phyloP scores from a whole-genome alignment of 1,140 invertebrate genomes.

The Drosophila obscura region DNA sequence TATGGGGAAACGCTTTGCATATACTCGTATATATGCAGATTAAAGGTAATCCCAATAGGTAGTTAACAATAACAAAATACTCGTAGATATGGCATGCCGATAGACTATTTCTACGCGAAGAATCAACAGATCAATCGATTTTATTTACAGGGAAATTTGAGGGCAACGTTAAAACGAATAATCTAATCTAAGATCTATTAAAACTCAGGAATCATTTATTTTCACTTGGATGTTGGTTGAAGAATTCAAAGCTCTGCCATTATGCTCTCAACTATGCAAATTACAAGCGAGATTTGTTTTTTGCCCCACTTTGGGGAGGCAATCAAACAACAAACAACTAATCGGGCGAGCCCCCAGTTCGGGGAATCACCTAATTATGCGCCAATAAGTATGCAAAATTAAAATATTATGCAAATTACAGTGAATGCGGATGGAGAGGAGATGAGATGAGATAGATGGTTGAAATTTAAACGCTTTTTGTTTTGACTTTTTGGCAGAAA shows the following conservation, averaged over 20 bases:
- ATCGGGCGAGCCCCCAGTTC: background rate
- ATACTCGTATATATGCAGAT: too few species aligned
- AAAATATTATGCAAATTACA: slow-evolving; percentile 77
- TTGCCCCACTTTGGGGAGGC: slow-evolving; percentile 1
- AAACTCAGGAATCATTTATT: too few species aligned
- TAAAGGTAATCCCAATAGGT: too few species aligned
- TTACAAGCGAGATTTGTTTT: slow-evolving; percentile 9
- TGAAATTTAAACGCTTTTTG: slow-evolving; percentile 68
- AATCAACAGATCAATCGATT: too few species aligned
- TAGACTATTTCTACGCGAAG: too few species aligned
- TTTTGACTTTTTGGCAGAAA: slow-evolving; percentile 60
- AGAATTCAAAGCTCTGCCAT: background rate
- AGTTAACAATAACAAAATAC: too few species aligned
- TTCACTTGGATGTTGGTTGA: too few species aligned
- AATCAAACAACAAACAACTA: slow-evolving; percentile 42
- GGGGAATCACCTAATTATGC: slow-evolving; percentile 63
- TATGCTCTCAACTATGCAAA: slow-evolving; percentile 14
- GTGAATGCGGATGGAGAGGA: slow-evolving; percentile 12
- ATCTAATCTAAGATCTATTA: too few species aligned
- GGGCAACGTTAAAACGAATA: too few species aligned
- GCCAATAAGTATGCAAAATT: slow-evolving; percentile 70
- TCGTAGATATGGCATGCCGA: too few species aligned
- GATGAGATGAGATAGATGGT: slow-evolving; percentile 14
- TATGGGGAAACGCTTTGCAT: too few species aligned
- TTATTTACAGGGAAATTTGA: too few species aligned